phyloP scores from a whole-genome alignment of 2,113 vertebrate genomes.

The Apodemus speciosus region DNA sequence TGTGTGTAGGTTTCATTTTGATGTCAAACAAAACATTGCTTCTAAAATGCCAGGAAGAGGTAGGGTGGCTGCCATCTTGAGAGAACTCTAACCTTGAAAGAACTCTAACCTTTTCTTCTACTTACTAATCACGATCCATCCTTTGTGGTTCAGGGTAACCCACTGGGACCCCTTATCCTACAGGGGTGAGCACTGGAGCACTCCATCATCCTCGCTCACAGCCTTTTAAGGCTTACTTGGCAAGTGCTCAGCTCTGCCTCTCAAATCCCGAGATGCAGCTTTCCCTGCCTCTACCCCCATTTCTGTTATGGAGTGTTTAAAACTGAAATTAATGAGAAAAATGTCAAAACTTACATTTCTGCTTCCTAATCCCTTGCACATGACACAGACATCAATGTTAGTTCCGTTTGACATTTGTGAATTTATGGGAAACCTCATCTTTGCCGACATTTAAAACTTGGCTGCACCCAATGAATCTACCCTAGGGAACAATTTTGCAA shows the following conservation, averaged over 20 bases:
- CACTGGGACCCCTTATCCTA: constrained; percentile 36
- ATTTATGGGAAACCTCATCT: constrained; percentile 60
- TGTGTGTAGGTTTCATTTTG: constrained; percentile 54
- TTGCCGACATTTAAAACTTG: constrained; percentile 71
- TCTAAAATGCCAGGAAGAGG: background rate
- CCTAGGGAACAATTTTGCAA: constrained; percentile 61
- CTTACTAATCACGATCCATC: constrained; percentile 76
- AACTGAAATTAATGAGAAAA: constrained; percentile 54
- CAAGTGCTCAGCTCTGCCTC: background rate
- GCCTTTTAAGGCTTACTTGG: constrained; percentile 56
- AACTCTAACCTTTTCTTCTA: constrained; percentile 68
- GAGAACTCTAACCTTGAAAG: constrained; percentile 67
- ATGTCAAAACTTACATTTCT: constrained; percentile 69
- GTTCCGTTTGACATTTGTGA: constrained; percentile 69
- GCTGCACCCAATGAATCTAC: constrained; percentile 38
- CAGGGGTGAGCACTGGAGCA: background rate
- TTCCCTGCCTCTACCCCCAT: background rate
- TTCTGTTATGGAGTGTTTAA: constrained; percentile 59
- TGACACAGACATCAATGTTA: constrained; percentile 60
- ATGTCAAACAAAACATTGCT: constrained; percentile 25
- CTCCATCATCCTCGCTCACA: constrained; percentile 1
- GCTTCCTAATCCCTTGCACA: constrained; percentile 70
- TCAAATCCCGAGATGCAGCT: constrained; percentile 22
- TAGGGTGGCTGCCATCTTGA: constrained; percentile 39
- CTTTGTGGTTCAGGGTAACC: constrained; percentile 77